These are phyloP conservation scores for Chelonus insularis DNA, from an alignment of 1,140 invertebrate species.

Conservation along the genomic window DNA sequence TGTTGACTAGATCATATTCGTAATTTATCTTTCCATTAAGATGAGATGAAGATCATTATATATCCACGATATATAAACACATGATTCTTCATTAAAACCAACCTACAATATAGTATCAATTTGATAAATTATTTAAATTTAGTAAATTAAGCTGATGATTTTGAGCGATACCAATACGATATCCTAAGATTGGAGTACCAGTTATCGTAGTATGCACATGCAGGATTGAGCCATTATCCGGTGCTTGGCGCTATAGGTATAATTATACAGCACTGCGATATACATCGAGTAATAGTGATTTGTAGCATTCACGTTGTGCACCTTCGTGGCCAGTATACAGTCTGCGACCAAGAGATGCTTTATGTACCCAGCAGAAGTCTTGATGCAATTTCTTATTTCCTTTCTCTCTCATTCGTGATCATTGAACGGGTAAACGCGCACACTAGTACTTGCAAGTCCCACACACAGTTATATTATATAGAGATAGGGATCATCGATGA, in stretches of 20 bases:
- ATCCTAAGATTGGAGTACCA: conserved; percentile 30
- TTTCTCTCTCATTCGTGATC: conserved; percentile 16
- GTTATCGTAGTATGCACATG: conserved; percentile 56
- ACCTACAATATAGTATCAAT: neutral
- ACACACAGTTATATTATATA: conserved; percentile 19
- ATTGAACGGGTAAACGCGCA: conserved; percentile 20
- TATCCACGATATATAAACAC: too few species aligned
- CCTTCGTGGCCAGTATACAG: neutral
- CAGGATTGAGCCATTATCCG: conserved; percentile 60
- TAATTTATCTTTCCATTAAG: too few species aligned
- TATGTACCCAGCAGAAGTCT: conserved; percentile 26
- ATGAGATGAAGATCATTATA: too few species aligned
- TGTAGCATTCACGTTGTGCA: conserved; percentile 42
- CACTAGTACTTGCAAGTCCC: neutral
- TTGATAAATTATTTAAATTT: conserved; percentile 40
- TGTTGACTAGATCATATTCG: too few species aligned
- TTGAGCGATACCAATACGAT: conserved; percentile 11
- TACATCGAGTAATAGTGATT: conserved; percentile 61
- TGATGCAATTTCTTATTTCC: conserved; percentile 14
- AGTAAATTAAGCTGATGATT: conserved; percentile 30
- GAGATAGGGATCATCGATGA: conserved; percentile 31
- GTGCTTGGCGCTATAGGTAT: conserved; percentile 57
- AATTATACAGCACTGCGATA: conserved; percentile 60
- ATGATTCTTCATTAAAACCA: too few species aligned
- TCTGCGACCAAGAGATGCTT: conserved; percentile 27